A percentile compares a stretch with the other conserved stretches of the same genome.
Evolutionary conservation across 2,113 vertebrate species (phyloP).

Genomic region (Microcebus jonahi): DNA sequence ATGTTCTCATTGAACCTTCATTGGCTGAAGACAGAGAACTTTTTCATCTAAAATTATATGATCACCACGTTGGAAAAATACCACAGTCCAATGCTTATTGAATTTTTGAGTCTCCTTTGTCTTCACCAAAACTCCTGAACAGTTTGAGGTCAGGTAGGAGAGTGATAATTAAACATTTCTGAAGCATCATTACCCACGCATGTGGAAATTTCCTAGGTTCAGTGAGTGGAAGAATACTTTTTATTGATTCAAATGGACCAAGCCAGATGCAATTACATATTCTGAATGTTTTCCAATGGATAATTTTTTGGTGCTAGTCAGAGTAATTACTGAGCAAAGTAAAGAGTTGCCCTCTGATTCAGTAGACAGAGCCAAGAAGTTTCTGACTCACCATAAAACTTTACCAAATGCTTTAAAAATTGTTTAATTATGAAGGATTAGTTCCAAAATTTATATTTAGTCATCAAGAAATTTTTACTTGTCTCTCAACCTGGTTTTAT

Average conservation of each 20-base stretch:
- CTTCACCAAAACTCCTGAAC: slow-evolving; percentile 6
- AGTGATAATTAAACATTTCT: slow-evolving; percentile 60
- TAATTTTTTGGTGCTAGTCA: slow-evolving; percentile 31
- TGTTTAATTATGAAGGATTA: neutral
- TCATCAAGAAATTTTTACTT: slow-evolving; percentile 1
- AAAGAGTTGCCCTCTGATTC: slow-evolving; percentile 4
- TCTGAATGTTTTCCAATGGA: slow-evolving; percentile 58
- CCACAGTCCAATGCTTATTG: neutral
- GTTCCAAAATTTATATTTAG: slow-evolving; percentile 31
- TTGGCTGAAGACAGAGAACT: neutral
- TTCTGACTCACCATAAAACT: slow-evolving; percentile 26
- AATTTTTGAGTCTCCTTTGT: slow-evolving; percentile 21
- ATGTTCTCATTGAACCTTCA: neutral
- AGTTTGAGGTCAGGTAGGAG: slow-evolving; percentile 30
- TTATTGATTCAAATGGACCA: slow-evolving; percentile 51
- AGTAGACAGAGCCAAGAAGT: neutral
- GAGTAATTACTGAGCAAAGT: slow-evolving; percentile 53
- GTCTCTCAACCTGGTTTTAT: neutral
- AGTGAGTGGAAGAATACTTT: slow-evolving; percentile 40
- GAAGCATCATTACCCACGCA: slow-evolving; percentile 54
- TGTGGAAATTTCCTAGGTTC: slow-evolving; percentile 28
- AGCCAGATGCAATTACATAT: slow-evolving; percentile 52
- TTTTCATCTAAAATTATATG: neutral
- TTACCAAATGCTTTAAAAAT: neutral
- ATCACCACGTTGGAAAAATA: neutral